Base-by-base conservation (phyloP, 2,797 vertebrate species). In the Chelmon rostratus region DNA sequence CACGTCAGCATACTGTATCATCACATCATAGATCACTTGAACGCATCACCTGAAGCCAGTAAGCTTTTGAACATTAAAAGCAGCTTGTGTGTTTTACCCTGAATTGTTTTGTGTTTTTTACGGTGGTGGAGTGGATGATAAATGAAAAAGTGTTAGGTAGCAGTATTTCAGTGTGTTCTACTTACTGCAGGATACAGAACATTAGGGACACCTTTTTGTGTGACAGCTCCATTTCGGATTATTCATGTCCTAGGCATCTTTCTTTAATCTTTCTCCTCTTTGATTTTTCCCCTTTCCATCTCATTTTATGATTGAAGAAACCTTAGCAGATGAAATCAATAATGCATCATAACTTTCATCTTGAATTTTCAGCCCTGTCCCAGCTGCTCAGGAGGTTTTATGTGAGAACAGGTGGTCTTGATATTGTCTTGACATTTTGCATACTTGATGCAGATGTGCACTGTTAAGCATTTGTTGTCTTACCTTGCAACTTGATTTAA, bases 291-390 rank as follows among this genome's bases (percentile, higher is more conserved):
- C 8, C 1, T 46, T 54, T 80, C 10, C 5, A 5, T 62, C 57
- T 61, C 42, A 10, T 76, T 87, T 84, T 68, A 73, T 68, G 75
- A 73, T 44, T 42, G 46, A 73, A 71, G 47, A 71, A 62, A 25
- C 62, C 25, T 35, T 3, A 21, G 42, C 84, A 84, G 71, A 71
- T 84, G 73, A 81, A 84, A 71, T 80, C 74, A 49, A 86, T 90
- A 68, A 86, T 71, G 56, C 46, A 78, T 78, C 65, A 33, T 11
- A 15, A 42, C 77, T 74, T 76, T 75, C 62, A 88, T 89, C 42
- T 53, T 42, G 15, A 62, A 13, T 68, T 68, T 54, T 70, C 28
- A 46, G 68, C 44, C 47, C 53, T 19, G 12, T 44, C 58, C 68
- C 81, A 79, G 82, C 78, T 76, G 58, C 81, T 80, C 35, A 5